A percentile compares a stretch with the other conserved stretches of the same genome.
Conservation (phyloP, 2,113 vertebrate genomes). For the Corythornis madagascariensis region DNA sequence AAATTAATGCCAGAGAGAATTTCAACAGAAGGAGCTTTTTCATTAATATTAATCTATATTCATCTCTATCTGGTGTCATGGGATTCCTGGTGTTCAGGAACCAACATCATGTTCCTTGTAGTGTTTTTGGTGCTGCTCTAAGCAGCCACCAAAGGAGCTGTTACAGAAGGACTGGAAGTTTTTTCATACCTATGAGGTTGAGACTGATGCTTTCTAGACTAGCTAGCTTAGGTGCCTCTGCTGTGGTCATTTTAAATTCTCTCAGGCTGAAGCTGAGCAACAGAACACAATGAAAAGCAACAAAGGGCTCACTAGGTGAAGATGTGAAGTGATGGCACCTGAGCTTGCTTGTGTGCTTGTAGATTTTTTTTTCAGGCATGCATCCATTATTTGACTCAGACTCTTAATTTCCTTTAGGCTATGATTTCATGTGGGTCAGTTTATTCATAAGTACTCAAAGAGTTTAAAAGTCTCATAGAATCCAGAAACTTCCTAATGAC, state of each 20-base stretch:
- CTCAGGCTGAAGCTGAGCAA: not conserved
- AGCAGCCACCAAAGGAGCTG: not conserved
- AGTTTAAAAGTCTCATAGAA: not conserved
- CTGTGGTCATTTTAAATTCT: not conserved
- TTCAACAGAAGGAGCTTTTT: not conserved
- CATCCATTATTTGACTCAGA: slow-evolving; percentile 20
- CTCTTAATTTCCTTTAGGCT: slow-evolving; percentile 54
- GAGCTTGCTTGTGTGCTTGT: not conserved
- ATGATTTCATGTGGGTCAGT: slow-evolving; percentile 12
- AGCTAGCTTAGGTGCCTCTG: not conserved
- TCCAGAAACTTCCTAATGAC: slow-evolving; percentile 31
- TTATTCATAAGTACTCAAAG: not conserved
- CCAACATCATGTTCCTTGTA: not conserved
- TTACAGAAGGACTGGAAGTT: not conserved
- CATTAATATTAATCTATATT: not conserved
- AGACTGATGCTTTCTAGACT: not conserved
- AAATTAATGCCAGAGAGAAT: not conserved
- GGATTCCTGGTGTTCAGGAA: not conserved
- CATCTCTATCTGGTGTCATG: not conserved
- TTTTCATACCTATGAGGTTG: not conserved
- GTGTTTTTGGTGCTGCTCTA: not conserved
- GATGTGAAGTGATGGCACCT: not conserved
- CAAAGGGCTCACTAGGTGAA: not conserved
- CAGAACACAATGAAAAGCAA: not conserved
- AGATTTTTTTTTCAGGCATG: slow-evolving; percentile 37